A percentile compares a stretch with the other conserved stretches of the same genome.
Conservation (phyloP, 2,113 vertebrate species). For the Ciconia stormi region DNA sequence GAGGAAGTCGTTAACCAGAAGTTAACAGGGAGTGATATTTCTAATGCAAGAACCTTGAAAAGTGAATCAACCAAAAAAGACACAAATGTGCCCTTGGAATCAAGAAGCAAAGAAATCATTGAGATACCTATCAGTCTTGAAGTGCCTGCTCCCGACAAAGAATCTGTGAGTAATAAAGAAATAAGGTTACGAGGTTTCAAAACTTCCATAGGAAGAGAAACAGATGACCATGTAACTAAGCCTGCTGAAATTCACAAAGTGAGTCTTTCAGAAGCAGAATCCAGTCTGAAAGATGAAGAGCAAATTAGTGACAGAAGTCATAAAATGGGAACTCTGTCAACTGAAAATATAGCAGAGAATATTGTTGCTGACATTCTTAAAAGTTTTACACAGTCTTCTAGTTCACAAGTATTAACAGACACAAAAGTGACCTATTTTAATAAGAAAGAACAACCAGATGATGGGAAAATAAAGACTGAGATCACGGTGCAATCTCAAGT, state of each 20-base stretch:
- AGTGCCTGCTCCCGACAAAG: background rate
- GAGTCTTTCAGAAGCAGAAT: slow-evolving; percentile 16
- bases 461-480: slow-evolving; percentile 82
- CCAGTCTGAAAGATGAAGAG: background rate
- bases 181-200: background rate
- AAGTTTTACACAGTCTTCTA: slow-evolving; percentile 82
- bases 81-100: background rate
- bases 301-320: background rate
- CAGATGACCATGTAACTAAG: background rate
- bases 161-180: background rate
- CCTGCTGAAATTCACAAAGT: background rate
- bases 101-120: background rate
- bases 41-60: background rate
- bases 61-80: background rate
- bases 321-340: background rate
- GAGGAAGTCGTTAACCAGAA: slow-evolving; percentile 62
- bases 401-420: slow-evolving; percentile 75
- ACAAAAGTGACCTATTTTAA: slow-evolving; percentile 82
- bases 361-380: slow-evolving; percentile 85
- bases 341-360: slow-evolving; percentile 73
- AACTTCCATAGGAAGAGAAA: background rate
- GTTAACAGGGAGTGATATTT: slow-evolving; percentile 27
- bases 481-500: slow-evolving; percentile 86
- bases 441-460: slow-evolving; percentile 78
- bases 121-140: slow-evolving; percentile 57